Percentiles rank a stretch among this genome's conserved stretches.
Evolutionary conservation across 2,797 vertebrate species (phyloP).

Genomic region (Vireo griseus): DNA sequence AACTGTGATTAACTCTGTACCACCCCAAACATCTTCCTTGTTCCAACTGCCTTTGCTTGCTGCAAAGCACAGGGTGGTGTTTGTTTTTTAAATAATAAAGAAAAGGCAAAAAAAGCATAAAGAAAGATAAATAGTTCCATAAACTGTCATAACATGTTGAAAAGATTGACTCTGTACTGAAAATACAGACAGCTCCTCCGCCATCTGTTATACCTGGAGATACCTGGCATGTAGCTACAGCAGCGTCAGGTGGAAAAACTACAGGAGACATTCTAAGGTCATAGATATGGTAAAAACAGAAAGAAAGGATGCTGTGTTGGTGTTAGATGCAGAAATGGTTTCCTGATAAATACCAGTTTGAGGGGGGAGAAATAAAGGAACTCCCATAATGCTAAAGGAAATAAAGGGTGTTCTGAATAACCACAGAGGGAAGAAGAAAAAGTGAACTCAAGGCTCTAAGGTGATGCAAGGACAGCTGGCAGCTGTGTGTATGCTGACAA

Average conservation of each 20-base stretch:
- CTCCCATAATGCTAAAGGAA: background rate
- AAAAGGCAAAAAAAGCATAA: background rate
- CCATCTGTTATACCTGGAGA: conserved; percentile 71
- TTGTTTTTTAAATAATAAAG: background rate
- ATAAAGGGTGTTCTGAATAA: background rate
- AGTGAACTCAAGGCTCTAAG: background rate
- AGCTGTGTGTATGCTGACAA: background rate
- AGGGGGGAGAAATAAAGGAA: background rate
- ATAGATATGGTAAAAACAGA: conserved; percentile 28
- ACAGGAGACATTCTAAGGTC: conserved; percentile 61
- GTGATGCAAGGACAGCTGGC: background rate
- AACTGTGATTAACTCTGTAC: background rate
- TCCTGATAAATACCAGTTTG: background rate
- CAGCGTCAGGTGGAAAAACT: conserved; percentile 44
- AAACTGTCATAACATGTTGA: conserved; percentile 11
- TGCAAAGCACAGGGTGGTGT: background rate
- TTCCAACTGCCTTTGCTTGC: background rate
- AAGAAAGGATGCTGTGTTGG: background rate
- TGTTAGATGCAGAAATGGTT: conserved; percentile 2
- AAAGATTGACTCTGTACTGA: conserved; percentile 46
- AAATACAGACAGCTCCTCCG: conserved; percentile 14
- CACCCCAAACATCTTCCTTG: background rate
- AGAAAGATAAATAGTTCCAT: background rate
- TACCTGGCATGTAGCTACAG: conserved; percentile 24
- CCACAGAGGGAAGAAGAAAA: background rate